Percentiles rank a stretch among this genome's conserved stretches.
Evolutionary conservation across 2,113 vertebrate species (phyloP).

Genomic region (Elaphurus davidianus): DNA sequence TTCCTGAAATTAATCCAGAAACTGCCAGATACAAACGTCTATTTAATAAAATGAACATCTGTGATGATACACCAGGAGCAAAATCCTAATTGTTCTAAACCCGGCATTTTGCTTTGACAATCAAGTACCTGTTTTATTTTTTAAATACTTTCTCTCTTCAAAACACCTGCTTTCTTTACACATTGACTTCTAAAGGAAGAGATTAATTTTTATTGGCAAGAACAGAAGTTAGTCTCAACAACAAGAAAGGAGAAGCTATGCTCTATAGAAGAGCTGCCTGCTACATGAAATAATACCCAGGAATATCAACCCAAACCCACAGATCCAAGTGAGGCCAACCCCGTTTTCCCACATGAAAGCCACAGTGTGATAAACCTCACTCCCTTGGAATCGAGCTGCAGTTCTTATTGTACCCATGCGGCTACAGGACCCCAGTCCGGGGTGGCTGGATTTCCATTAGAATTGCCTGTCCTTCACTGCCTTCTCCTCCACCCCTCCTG

Average conservation of each 20-base stretch:
- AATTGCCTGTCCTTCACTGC: neutral
- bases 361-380: conserved; percentile 68
- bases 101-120: conserved; percentile 70
- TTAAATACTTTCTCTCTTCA: conserved; percentile 25
- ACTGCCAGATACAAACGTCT: conserved; percentile 58
- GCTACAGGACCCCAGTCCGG: conserved; percentile 49
- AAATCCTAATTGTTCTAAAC: conserved; percentile 59
- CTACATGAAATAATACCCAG: neutral
- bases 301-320: neutral
- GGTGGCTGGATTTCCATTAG: conserved; percentile 73
- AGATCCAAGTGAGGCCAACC: conserved; percentile 39
- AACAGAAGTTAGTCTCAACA: conserved; percentile 60
- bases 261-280: neutral
- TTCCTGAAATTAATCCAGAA: conserved; percentile 4
- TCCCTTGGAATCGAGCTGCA: conserved; percentile 61
- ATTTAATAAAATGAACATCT: conserved; percentile 62
- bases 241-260: conserved; percentile 44
- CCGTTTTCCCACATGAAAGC: conserved; percentile 60
- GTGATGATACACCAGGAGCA: conserved; percentile 69
- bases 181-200: conserved; percentile 44
- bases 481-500: conserved; percentile 33
- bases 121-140: neutral
- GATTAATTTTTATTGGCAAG: conserved; percentile 23
- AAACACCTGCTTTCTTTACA: conserved; percentile 63
- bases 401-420: conserved; percentile 39